Conservation (phyloP, 2,797 vertebrate species). For the Anguilla anguilla region DNA sequence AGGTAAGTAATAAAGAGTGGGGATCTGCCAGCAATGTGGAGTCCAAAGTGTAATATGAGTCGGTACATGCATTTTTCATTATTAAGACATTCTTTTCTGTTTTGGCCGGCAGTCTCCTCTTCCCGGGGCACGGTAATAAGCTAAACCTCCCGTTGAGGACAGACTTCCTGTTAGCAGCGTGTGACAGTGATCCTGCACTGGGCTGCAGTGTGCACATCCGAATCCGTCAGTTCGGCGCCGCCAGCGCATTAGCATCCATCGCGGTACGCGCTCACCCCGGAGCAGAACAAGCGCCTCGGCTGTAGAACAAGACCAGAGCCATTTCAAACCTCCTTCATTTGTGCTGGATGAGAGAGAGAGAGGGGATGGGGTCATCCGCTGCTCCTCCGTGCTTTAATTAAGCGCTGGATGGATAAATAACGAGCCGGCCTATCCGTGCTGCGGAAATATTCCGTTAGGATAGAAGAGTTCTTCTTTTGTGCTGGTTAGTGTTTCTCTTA, state of each 20-base stretch:
- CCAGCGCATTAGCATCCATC: not conserved
- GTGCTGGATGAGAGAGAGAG: not conserved
- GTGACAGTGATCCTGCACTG: slow-evolving; percentile 9
- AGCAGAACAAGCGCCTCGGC: not conserved
- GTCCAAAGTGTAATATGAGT: not conserved
- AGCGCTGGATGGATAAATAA: not conserved
- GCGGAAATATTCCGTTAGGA: not conserved
- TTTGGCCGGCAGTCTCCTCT: slow-evolving; percentile 1
- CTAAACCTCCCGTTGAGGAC: not conserved
- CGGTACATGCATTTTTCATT: not conserved
- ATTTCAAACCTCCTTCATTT: not conserved
- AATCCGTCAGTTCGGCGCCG: not conserved
- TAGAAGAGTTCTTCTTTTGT: not conserved
- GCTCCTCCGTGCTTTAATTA: not conserved
- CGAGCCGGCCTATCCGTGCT: not conserved
- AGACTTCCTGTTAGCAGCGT: not conserved
- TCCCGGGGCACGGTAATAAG: slow-evolving; percentile 12
- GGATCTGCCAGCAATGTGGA: not conserved
- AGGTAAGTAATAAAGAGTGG: not conserved
- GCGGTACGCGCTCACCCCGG: not conserved
- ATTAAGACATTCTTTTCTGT: slow-evolving; percentile 6
- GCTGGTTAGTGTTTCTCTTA: not conserved
- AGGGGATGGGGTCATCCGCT: not conserved
- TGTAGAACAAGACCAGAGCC: not conserved
- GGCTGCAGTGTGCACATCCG: not conserved